Evolutionary conservation across 2,888 invertebrate genomes (phyloP).

Genomic region (Nasonovia ribisnigri): DNA sequence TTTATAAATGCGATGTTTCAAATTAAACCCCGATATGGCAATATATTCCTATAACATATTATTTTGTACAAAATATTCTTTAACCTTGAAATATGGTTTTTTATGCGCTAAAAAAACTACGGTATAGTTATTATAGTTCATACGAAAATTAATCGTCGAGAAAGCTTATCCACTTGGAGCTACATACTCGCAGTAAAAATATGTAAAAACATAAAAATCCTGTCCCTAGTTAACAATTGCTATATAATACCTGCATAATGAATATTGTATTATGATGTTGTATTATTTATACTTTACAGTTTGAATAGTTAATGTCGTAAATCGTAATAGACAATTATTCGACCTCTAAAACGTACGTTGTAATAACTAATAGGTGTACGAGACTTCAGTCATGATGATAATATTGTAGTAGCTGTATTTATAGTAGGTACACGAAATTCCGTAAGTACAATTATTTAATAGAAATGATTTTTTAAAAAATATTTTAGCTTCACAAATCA

Average conservation of each 20-base stretch:
- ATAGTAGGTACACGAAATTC: not conserved
- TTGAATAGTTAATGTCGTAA: constrained; percentile 12
- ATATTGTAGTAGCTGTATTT: not conserved
- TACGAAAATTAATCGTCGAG: too few relatives aligned
- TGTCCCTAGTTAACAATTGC: not conserved
- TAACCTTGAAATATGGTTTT: too few relatives aligned
- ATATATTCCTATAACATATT: too few relatives aligned
- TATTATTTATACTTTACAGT: not conserved
- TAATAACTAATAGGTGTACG: not conserved
- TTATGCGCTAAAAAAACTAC: too few relatives aligned
- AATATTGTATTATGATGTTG: not conserved
- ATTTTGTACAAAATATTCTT: too few relatives aligned
- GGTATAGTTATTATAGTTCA: too few relatives aligned
- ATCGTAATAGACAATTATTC: not conserved
- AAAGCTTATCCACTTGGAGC: too few relatives aligned
- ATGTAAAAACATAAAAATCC: too few relatives aligned
- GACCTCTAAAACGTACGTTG: not conserved
- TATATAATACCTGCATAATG: not conserved
- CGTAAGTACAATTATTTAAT: not conserved
- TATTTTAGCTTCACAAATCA: not conserved
- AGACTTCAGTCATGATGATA: not conserved
- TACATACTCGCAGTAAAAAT: too few relatives aligned
- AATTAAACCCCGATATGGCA: too few relatives aligned
- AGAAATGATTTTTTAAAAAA: not conserved
- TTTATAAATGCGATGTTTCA: too few relatives aligned